Evolutionary conservation across 2,113 vertebrate species (phyloP).

Genomic region (Heloderma charlesbogerti): DNA sequence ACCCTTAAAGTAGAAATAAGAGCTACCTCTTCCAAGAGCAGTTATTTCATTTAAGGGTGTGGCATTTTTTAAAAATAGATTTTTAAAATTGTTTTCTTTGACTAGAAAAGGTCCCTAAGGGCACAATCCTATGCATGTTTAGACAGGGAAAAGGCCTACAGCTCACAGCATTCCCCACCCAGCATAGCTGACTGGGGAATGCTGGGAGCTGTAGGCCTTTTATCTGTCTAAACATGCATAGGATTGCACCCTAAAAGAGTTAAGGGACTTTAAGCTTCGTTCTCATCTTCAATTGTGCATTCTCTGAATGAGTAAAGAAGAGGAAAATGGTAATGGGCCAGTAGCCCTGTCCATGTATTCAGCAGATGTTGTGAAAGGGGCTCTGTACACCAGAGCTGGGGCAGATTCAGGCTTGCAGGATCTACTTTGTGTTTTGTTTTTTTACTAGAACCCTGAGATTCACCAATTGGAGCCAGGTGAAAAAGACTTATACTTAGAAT

Average conservation of each 20-base stretch:
- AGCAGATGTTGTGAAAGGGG: neutral
- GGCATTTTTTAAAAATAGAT: neutral
- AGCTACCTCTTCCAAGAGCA: neutral
- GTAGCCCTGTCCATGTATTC: neutral
- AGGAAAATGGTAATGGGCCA: neutral
- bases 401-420: too few species aligned
- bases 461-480: too few species aligned
- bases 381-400: too few species aligned
- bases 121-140: neutral
- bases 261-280: neutral
- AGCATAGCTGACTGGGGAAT: too few species aligned
- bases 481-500: too few species aligned
- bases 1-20: neutral
- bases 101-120: neutral
- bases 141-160: too few species aligned
- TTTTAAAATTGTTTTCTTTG: neutral
- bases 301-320: neutral
- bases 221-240: too few species aligned
- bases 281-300: neutral
- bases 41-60: neutral
- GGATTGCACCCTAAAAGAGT: neutral
- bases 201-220: too few species aligned
- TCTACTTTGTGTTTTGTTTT: too few species aligned
- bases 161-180: too few species aligned
- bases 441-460: too few species aligned